Conservation (phyloP, 2,797 vertebrate genomes). For the Squalus acanthias region DNA sequence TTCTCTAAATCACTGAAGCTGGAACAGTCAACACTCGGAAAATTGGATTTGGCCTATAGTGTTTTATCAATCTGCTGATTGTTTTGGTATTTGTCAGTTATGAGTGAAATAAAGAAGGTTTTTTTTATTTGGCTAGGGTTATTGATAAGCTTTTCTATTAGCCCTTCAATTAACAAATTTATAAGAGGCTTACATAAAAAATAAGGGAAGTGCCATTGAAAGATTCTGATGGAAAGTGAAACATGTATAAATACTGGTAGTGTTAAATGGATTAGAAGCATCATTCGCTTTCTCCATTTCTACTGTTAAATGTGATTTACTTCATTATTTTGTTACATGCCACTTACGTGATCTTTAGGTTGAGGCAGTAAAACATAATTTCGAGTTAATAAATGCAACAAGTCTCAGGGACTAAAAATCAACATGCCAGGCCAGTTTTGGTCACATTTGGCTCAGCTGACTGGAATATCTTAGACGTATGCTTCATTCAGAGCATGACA, state of each 20-base stretch:
- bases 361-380: neutral
- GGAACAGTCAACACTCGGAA: neutral
- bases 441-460: neutral
- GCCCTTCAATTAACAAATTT: neutral
- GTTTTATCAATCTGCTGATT: neutral
- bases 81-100: neutral
- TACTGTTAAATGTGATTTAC: no score
- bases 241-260: neutral
- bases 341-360: neutral
- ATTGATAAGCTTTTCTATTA: neutral
- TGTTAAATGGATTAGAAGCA: no score
- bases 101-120: neutral
- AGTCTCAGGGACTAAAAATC: neutral
- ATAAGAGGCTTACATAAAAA: neutral
- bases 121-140: neutral
- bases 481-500: neutral
- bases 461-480: neutral
- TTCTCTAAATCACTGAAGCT: neutral
- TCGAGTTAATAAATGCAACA: neutral
- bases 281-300: no score
- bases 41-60: neutral
- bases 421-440: neutral
- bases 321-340: no score
- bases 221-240: neutral
- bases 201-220: neutral